Evolutionary conservation across 2,888 invertebrate genomes (phyloP), one percentile per base, ranked within the genome.

Genomic region (Leptinotarsa tumamoca): DNA sequence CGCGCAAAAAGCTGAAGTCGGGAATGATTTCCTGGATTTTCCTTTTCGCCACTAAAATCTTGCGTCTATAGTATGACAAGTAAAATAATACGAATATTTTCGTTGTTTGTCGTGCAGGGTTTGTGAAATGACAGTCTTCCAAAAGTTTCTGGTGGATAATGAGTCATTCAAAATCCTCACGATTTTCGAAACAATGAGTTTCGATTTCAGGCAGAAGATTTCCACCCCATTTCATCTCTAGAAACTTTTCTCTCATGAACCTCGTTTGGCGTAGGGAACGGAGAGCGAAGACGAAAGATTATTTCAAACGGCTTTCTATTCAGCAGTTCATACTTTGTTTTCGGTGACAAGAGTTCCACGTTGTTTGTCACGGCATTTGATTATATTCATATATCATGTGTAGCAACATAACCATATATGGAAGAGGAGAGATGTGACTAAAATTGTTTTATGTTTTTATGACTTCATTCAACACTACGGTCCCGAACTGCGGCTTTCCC

Each of bases 391-490:
- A 15, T 52, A 68, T 52, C 50, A 51, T 51, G 49, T 51, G 67
- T 1, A 21, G 33, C 15, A 49, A 54, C 27, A 27, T 68, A 68
- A 50, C 67, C 49, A 23, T 27, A 27, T 52, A 51, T 52, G 68
- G 13, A 68, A 23, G 68, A n/a, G 27, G 33, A 33, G 51, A 10
- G 68, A 54, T n/a, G 33, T 43, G 33, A 4, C 63, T 33, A 27
- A 23, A 63, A 33, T 33, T 63, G 43, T 27, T 58, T 58, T 63
- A 63, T 63, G 43, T 63, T 33, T 63, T 63, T 43, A 63, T 63
- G 33, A 33, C 63, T 63, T 33, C 43, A 63, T 63, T 63, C 63
- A 63, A 43, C 63, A 63, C 63, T 63, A 43, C 63, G 63, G 13
- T 33, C 2, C 43, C n/a, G 63, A 63, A 63, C 63, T 63, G n/a